These are phyloP conservation scores for Chelmon rostratus DNA, from an alignment of 2,797 vertebrate genomes.

Conservation along the genomic window DNA sequence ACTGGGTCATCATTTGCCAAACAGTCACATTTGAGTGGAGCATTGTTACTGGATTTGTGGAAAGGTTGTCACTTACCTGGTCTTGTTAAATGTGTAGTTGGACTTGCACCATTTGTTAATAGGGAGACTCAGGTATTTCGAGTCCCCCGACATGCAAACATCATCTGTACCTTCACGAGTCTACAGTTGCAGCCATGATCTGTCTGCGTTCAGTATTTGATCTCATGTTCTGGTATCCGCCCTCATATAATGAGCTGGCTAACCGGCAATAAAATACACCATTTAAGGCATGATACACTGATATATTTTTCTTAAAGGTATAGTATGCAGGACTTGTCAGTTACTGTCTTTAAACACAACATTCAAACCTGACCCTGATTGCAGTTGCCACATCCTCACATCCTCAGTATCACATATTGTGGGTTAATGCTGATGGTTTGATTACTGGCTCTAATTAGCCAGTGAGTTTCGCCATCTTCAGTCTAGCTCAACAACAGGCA, in stretches of 20 bases:
- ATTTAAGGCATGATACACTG: fast-evolving
- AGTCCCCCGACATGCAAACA: background rate
- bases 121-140: background rate
- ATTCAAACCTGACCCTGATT: too few relatives aligned
- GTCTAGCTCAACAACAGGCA: too few relatives aligned
- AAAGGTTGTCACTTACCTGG: background rate
- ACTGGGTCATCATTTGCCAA: background rate
- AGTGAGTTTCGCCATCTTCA: too few relatives aligned
- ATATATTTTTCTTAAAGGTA: background rate
- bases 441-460: too few relatives aligned
- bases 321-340: too few relatives aligned
- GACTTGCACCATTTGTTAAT: background rate
- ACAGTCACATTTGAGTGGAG: background rate
- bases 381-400: too few relatives aligned
- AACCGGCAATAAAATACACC: background rate
- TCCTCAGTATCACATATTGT: too few relatives aligned
- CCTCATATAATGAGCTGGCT: background rate
- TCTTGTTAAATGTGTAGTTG: too few relatives aligned
- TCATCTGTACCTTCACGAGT: background rate
- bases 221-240: background rate
- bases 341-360: too few relatives aligned
- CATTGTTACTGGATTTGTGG: background rate
- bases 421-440: too few relatives aligned
- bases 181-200: background rate
- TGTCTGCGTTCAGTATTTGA: background rate